These are phyloP conservation scores for Epiblema foenella DNA, from an alignment of 2,888 invertebrate genomes.

Conservation along the genomic window DNA sequence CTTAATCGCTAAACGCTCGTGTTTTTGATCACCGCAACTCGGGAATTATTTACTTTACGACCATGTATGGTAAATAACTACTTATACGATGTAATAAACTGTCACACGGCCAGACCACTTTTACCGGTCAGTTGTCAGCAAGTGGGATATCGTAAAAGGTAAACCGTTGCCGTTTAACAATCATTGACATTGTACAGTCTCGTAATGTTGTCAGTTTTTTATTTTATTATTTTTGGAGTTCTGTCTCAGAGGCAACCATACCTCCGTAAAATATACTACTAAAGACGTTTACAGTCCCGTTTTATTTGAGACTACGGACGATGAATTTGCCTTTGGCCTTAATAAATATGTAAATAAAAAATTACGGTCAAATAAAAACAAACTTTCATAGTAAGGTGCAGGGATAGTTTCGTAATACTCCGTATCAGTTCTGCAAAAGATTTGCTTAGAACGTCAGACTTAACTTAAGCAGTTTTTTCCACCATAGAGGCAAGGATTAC, in stretches of 20 bases:
- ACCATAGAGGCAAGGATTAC: no score
- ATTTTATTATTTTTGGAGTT: conserved; percentile 29
- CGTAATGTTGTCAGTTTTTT: conserved; percentile 28
- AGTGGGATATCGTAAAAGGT: conserved; percentile 39
- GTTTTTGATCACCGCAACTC: no score
- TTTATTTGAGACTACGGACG: no score
- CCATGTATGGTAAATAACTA: no score
- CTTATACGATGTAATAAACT: not conserved
- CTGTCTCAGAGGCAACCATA: not conserved
- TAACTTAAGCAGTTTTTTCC: no score
- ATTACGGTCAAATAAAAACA: no score
- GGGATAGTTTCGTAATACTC: not conserved
- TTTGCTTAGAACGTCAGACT: not conserved
- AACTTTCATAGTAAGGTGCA: no score
- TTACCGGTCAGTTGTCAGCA: conserved; percentile 29
- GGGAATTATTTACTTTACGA: no score
- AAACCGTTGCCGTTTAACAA: conserved; percentile 35
- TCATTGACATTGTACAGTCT: conserved; percentile 22
- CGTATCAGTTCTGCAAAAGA: not conserved
- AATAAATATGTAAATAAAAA: no score
- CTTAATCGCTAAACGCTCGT: no score
- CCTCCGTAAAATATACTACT: not conserved
- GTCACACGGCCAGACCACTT: conserved; percentile 10
- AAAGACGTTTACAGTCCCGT: no score
- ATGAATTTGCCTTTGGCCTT: no score